Percentiles rank a stretch among this genome's conserved stretches.
These are phyloP conservation scores for Anoplius nigerrimus DNA, from an alignment of 2,888 invertebrate species.

Conservation along the genomic window DNA sequence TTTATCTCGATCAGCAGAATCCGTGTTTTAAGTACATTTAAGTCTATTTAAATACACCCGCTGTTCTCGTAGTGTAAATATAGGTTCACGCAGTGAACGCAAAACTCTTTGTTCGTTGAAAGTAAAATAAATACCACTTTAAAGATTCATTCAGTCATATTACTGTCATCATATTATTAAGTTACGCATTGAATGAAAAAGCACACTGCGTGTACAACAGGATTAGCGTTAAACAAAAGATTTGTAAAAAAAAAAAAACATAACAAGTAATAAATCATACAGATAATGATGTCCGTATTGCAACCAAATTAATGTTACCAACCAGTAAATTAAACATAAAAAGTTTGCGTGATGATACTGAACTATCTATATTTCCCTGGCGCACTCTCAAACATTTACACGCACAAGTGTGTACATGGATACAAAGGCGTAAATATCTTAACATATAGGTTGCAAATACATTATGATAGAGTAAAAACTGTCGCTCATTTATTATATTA, in stretches of 20 bases:
- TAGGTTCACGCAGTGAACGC: slow-evolving; percentile 63
- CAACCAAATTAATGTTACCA: too few species aligned
- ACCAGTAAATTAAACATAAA: too few species aligned
- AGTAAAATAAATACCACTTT: slow-evolving; percentile 61
- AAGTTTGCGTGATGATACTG: too few species aligned
- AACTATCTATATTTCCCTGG: too few species aligned
- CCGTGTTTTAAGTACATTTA: slow-evolving; percentile 84
- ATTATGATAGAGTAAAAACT: too few species aligned
- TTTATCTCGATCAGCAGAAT: slow-evolving; percentile 96
- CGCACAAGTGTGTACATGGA: too few species aligned
- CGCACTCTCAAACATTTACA: too few species aligned
- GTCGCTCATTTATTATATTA: too few species aligned
- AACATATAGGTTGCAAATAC: too few species aligned
- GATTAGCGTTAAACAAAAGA: neutral
- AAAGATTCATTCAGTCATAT: slow-evolving; percentile 45
- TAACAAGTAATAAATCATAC: neutral
- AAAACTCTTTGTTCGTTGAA: slow-evolving; percentile 66
- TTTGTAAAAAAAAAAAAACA: neutral
- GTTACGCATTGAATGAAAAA: slow-evolving; percentile 13
- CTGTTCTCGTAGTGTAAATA: slow-evolving; percentile 70
- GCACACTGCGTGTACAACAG: slow-evolving; percentile 3
- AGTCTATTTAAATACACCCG: slow-evolving; percentile 65
- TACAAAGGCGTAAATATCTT: too few species aligned
- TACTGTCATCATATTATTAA: slow-evolving; percentile 18
- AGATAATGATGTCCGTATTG: too few species aligned